Base-by-base conservation (phyloP, 2,888 invertebrate species). In the Chloromyia formosa region DNA sequence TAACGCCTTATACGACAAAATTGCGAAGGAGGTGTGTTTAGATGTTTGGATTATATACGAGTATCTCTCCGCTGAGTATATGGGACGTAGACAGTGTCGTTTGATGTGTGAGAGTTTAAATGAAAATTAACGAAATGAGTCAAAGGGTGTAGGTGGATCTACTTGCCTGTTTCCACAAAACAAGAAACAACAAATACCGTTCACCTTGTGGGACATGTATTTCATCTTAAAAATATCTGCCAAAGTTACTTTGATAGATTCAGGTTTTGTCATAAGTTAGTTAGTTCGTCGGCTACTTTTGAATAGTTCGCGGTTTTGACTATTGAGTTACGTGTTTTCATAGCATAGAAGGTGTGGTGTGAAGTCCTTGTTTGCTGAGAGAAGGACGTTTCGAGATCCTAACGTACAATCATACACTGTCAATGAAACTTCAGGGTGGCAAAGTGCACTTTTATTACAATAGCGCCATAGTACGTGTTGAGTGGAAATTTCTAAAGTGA, bases 201-300 rank as follows among this genome's bases (percentile, higher is more conserved):
- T 66, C 49, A 66, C 42, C 45, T 49, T 56, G 42, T 16, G 5
- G n/a, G n/a, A 42, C 62, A 64, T 64, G 40, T 27, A 61, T 27
- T 18, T 66, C 66, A 16, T 66, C 66, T 45, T 14, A 66, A 66
- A 49, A 35, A 35, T 58, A 5, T 45, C 45, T 66, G 22, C 18
- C 66, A 22, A 45, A 66, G 45, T 45, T 49, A 35, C 45, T 66
- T 45, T 45, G 12, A 66, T 45, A 49, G 66, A 66, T 66, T 66
- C 35, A 27, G 45, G 49, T 14, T 9, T 42, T 35, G 16, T n/a
- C 9, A 66, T 14, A 7, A 10, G 12, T 5, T 20, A 56, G 22
- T 66, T 49, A 66, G 66, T 66, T 49, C 12, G 22, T 20, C 66
- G 66, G 66, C 45, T 20, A 45, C 66, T 49, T 66, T 66, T 45